Evolutionary conservation across 2,113 vertebrate species (phyloP), one percentile per base, ranked within the genome.

Genomic region (Bungarus multicinctus): DNA sequence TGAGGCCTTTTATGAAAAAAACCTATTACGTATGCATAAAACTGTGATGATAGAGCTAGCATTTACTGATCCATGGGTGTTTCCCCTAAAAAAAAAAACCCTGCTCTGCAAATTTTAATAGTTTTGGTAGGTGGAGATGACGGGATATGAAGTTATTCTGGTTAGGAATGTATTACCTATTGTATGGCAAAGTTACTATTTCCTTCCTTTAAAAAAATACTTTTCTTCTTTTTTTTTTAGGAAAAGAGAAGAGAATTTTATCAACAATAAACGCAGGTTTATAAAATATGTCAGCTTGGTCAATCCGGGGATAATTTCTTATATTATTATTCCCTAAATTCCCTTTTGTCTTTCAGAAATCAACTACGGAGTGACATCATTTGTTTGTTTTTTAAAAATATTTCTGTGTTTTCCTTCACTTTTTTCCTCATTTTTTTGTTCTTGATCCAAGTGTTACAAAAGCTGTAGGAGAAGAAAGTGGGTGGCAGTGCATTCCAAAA

Each of bases 231-330:
- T 85, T 50, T 45, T 64, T 50, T 7, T 50, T 43, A 81, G 74
- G 18, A 91, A 87, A 54, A 92, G 89, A n/a, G 58, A 14, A n/a
- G 88, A 47, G 34, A 93, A 45, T 90, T 89, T 96, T 95, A 94
- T 97, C 92, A 88, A 88, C 95, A 96, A 95, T 96, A 96, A 95
- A 95, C 6, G 2, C 43, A 86, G 4, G 11, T n/a, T 69, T 69
- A 69, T 69, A n/a, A 69, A 69, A 54, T 74, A 91, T 88, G 91
- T 87, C 39, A 94, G 54, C 89, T 89, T 96, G 95, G 94, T 96
- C 91, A 87, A 88, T 96, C 95, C 93, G 92, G 97, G 96, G 94
- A 95, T 96, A 96, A 95, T 89, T 96, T 90, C 92, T 95, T 87
- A 50, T 6, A 1, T 89, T 88, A 91, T 74, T 89, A 91, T 93